Percentiles rank a stretch among this genome's conserved stretches.
Conservation (phyloP, 2,888 invertebrate genomes). For the Leptogaster cylindrica region DNA sequence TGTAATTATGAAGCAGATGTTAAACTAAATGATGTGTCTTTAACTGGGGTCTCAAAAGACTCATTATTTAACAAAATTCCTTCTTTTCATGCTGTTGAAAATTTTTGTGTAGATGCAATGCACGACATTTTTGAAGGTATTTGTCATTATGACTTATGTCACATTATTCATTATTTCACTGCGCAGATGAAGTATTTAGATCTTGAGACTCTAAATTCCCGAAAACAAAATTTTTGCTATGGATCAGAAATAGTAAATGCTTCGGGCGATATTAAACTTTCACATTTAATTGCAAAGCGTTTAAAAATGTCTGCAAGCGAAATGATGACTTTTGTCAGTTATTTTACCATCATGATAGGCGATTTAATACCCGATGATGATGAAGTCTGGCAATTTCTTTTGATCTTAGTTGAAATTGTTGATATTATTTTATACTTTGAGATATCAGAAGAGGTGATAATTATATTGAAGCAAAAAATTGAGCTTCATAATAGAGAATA, state of each 20-base stretch:
- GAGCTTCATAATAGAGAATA: conserved; percentile 35
- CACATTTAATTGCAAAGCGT: conserved; percentile 40
- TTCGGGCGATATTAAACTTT: conserved; percentile 26
- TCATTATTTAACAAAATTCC: conserved; percentile 3
- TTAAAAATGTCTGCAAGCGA: conserved; percentile 45
- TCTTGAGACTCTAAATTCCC: conserved; percentile 31
- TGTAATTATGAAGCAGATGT: conserved; percentile 3
- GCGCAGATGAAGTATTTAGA: not conserved
- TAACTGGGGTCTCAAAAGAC: not conserved
- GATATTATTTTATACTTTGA: conserved; percentile 41
- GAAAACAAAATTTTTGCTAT: conserved; percentile 37
- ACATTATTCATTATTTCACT: conserved; percentile 1
- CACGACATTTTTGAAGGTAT: conserved; percentile 33
- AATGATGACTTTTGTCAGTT: conserved; percentile 45
- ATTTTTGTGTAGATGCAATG: conserved; percentile 15
- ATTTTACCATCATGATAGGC: conserved; percentile 46
- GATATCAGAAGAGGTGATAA: not conserved
- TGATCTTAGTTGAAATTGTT: conserved; percentile 41
- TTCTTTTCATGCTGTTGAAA: conserved; percentile 19
- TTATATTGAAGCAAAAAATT: conserved; percentile 27
- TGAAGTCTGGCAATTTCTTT: conserved; percentile 46
- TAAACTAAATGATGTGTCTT: not conserved
- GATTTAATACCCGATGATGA: conserved; percentile 45
- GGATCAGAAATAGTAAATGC: conserved; percentile 36
- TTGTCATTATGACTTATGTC: conserved; percentile 14